Percentiles rank a stretch among this genome's conserved stretches.
phyloP scores from a whole-genome alignment of 2,888 invertebrate genomes.

The Sclerodermus sp. region DNA sequence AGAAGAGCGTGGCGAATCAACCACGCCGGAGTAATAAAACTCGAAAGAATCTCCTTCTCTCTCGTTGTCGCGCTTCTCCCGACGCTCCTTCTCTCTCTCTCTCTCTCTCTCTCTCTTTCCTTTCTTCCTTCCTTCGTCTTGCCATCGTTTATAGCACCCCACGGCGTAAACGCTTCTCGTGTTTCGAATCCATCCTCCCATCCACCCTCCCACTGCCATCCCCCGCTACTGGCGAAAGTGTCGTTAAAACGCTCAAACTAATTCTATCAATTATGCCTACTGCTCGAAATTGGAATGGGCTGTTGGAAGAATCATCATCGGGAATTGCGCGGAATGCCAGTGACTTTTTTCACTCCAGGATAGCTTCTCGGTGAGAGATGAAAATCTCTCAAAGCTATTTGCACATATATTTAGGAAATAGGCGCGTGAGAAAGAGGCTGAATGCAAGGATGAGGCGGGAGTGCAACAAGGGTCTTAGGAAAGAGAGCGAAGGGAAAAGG shows the following conservation, averaged over 20 bases:
- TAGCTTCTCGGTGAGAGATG: too few relatives aligned
- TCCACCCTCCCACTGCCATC: background rate
- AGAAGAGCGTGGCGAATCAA: slow-evolving; percentile 50
- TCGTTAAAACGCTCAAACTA: background rate
- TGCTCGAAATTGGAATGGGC: too few relatives aligned
- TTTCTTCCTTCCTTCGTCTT: slow-evolving; percentile 10
- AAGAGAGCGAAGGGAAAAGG: slow-evolving; percentile 9
- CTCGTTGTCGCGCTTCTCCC: slow-evolving; percentile 3
- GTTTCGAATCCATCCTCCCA: background rate
- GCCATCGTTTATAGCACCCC: slow-evolving; percentile 23
- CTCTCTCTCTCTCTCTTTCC: slow-evolving; percentile 5
- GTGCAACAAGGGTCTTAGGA: background rate
- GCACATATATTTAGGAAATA: too few relatives aligned
- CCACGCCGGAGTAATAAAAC: slow-evolving; percentile 49
- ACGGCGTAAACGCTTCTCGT: slow-evolving; percentile 15
- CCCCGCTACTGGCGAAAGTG: too few relatives aligned
- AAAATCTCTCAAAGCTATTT: too few relatives aligned
- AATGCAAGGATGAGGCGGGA: background rate
- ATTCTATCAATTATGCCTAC: too few relatives aligned
- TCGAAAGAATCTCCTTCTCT: slow-evolving; percentile 38
- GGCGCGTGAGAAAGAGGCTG: too few relatives aligned
- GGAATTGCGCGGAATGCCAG: too few relatives aligned
- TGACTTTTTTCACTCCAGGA: too few relatives aligned
- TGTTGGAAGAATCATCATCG: too few relatives aligned
- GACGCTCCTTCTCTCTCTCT: background rate